Conservation (phyloP, 2,888 invertebrate genomes). For the Drosophila paramelanica region DNA sequence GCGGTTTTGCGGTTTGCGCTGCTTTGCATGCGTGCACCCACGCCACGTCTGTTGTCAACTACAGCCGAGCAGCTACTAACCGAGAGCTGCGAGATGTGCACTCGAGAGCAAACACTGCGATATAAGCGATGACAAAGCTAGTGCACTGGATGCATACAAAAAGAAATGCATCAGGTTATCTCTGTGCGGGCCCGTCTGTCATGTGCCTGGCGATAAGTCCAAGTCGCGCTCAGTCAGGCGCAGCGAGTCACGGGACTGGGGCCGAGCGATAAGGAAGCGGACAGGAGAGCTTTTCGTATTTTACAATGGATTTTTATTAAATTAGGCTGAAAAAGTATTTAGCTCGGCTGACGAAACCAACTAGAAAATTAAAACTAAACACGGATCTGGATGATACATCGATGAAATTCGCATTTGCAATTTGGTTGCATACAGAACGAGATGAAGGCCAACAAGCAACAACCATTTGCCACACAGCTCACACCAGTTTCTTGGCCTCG, state of each 20-base stretch:
- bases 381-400: constrained; percentile 56
- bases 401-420: constrained; percentile 62
- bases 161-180: constrained; percentile 64
- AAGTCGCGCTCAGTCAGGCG: constrained; percentile 59
- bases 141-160: constrained; percentile 31
- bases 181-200: constrained; percentile 43
- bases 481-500: constrained; percentile 98
- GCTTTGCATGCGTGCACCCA: constrained; percentile 27
- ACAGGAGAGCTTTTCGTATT: constrained; percentile 27
- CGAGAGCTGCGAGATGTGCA: constrained; percentile 10
- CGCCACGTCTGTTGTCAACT: constrained; percentile 48
- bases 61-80: constrained; percentile 51
- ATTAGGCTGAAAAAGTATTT: constrained; percentile 66
- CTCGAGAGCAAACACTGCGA: constrained; percentile 65
- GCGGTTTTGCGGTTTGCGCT: constrained; percentile 25
- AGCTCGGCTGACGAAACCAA: constrained; percentile 49
- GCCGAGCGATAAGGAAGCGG: constrained; percentile 37
- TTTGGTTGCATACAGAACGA: constrained; percentile 43
- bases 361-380: constrained; percentile 65
- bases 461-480: constrained; percentile 22
- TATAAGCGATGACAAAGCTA: constrained; percentile 55
- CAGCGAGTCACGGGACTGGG: constrained; percentile 68
- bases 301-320: constrained; percentile 77
- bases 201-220: constrained; percentile 62
- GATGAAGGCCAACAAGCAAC: constrained; percentile 40